Percentiles rank a stretch among this genome's conserved stretches.
Conservation (phyloP, 2,888 invertebrate species). For the Dynastes maya region DNA sequence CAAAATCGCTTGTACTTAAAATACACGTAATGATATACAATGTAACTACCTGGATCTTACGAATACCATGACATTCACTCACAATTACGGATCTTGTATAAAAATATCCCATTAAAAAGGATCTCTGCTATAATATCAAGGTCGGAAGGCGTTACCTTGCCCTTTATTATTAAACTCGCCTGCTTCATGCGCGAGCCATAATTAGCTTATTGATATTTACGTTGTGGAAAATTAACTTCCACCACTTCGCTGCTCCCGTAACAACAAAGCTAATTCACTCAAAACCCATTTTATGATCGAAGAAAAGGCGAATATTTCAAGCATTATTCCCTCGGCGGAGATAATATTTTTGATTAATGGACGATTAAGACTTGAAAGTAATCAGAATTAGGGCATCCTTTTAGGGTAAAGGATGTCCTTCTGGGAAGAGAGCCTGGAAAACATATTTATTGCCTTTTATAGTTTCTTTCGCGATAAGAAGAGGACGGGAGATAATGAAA, state of each 20-base stretch:
- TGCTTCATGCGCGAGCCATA: neutral
- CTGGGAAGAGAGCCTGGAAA: neutral
- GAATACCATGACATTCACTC: too few relatives aligned
- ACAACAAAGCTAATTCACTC: neutral
- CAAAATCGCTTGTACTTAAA: too few relatives aligned
- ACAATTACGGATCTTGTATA: too few relatives aligned
- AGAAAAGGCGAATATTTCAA: neutral
- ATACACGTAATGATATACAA: too few relatives aligned
- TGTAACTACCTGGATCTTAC: too few relatives aligned
- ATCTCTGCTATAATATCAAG: neutral
- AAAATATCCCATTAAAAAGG: too few relatives aligned
- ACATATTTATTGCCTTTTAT: conserved; percentile 9
- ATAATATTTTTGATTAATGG: neutral
- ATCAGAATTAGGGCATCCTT: neutral
- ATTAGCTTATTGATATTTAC: conserved; percentile 7
- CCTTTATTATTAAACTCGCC: neutral
- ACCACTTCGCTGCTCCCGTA: neutral
- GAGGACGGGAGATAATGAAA: neutral
- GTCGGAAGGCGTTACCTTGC: neutral
- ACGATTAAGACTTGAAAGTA: neutral
- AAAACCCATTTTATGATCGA: neutral
- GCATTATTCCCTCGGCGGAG: neutral
- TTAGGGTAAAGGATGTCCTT: too few relatives aligned
- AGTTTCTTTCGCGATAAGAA: neutral
- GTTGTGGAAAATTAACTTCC: neutral